Evolutionary conservation across 2,113 vertebrate species (phyloP).

Genomic region (Coracopsis vasa): DNA sequence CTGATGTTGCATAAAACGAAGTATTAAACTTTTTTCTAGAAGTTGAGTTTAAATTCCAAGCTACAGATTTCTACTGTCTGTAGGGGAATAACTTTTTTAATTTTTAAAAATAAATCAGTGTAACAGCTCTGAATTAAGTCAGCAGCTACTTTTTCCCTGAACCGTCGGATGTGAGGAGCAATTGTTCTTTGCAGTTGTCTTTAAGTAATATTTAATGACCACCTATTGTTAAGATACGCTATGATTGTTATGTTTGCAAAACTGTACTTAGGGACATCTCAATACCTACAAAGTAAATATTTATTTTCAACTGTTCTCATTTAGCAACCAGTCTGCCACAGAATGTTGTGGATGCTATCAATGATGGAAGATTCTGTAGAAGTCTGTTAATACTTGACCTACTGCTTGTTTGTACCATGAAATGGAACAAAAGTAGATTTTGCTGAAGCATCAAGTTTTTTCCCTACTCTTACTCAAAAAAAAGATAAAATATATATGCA

Average conservation of each 20-base stretch:
- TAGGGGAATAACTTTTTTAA: neutral
- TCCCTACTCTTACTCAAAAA: neutral
- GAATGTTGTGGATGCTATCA: neutral
- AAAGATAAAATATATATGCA: neutral
- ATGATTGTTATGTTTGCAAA: neutral
- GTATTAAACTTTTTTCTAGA: neutral
- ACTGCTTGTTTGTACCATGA: neutral
- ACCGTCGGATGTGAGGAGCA: neutral
- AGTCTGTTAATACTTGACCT: neutral
- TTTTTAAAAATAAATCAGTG: neutral
- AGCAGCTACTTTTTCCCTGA: neutral
- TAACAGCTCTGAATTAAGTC: neutral
- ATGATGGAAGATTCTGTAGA: neutral
- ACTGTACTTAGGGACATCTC: neutral
- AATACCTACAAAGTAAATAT: neutral
- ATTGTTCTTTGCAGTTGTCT: neutral
- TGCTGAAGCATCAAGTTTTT: neutral
- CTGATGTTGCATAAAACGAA: slow-evolving; percentile 1
- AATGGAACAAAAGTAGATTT: neutral
- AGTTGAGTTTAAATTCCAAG: neutral
- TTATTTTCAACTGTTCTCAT: neutral
- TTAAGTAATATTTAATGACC: neutral
- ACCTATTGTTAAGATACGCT: neutral
- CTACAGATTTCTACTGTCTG: neutral
- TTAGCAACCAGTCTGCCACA: neutral